phyloP scores from a whole-genome alignment of 2,888 invertebrate genomes.

The Machimus atricapillus region DNA sequence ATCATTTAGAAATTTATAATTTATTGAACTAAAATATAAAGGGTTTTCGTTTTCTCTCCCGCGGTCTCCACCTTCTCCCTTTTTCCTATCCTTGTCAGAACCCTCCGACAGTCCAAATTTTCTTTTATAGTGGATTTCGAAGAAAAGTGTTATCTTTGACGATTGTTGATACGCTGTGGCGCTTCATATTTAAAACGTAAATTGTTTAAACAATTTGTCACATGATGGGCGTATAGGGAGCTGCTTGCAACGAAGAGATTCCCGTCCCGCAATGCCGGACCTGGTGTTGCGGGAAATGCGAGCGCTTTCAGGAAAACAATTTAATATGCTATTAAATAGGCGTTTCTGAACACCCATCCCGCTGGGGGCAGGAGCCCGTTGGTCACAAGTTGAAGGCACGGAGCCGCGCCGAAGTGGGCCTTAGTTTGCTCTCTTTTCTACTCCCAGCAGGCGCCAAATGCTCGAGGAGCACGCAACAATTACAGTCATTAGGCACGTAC shows the following conservation, averaged over 20 bases:
- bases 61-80: no score
- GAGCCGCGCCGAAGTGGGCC: background rate
- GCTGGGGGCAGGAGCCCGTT: background rate
- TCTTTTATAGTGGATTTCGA: no score
- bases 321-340: conserved; percentile 23
- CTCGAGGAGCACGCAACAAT: conserved; percentile 17
- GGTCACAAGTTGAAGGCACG: background rate
- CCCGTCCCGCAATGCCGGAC: background rate
- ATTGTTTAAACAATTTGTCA: background rate
- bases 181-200: background rate
- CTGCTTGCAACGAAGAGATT: background rate
- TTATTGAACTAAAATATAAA: no score
- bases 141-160: no score
- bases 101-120: no score
- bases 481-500: conserved; percentile 17
- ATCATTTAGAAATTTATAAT: no score
- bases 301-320: conserved; percentile 9
- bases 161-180: background rate
- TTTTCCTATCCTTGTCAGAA: no score
- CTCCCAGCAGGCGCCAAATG: conserved; percentile 23
- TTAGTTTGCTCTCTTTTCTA: conserved; percentile 28
- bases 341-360: conserved; percentile 10
- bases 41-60: no score
- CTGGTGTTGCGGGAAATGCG: background rate
- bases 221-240: background rate